Evolutionary conservation across 1,140 invertebrate genomes (phyloP).

Genomic region (Helicoverpa armigera): DNA sequence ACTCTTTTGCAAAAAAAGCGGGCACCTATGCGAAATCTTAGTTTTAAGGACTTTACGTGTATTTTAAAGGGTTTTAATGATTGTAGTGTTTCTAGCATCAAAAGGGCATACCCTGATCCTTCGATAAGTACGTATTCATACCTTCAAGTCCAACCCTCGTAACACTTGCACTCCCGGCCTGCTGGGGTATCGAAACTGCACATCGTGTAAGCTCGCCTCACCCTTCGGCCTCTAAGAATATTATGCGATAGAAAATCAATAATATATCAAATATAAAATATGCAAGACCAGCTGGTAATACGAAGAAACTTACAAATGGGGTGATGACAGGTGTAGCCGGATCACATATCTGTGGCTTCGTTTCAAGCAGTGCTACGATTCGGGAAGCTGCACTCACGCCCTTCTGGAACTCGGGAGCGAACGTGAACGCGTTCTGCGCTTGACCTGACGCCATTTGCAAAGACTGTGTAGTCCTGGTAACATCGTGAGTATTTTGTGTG

Average conservation of each 20-base stretch:
- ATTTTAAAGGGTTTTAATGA: too few relatives aligned
- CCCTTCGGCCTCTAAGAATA: conserved; percentile 49
- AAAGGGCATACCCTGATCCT: too few relatives aligned
- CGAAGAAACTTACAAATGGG: neutral
- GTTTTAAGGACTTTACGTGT: too few relatives aligned
- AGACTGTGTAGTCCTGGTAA: conserved; percentile 88
- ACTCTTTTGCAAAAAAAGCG: too few relatives aligned
- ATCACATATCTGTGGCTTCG: conserved; percentile 80
- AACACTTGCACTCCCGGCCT: conserved; percentile 88
- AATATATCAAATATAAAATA: neutral
- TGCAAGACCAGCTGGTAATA: neutral
- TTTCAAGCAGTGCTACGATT: conserved; percentile 83
- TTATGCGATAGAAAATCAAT: neutral
- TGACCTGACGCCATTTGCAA: conserved; percentile 90
- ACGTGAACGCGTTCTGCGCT: conserved; percentile 89
- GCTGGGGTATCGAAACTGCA: conserved; percentile 92
- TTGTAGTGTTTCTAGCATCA: too few relatives aligned
- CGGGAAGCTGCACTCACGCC: conserved; percentile 86
- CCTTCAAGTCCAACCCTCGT: conserved; percentile 88
- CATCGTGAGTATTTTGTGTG: neutral
- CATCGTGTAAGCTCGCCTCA: conserved; percentile 74
- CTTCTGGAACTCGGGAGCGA: conserved; percentile 89
- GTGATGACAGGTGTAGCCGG: conserved; percentile 46
- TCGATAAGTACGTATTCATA: neutral
- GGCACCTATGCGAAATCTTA: too few relatives aligned